These are phyloP conservation scores for Ophioderma brevispina DNA, from an alignment of 35 echinoderm and acorn worm species.

Conservation along the genomic window DNA sequence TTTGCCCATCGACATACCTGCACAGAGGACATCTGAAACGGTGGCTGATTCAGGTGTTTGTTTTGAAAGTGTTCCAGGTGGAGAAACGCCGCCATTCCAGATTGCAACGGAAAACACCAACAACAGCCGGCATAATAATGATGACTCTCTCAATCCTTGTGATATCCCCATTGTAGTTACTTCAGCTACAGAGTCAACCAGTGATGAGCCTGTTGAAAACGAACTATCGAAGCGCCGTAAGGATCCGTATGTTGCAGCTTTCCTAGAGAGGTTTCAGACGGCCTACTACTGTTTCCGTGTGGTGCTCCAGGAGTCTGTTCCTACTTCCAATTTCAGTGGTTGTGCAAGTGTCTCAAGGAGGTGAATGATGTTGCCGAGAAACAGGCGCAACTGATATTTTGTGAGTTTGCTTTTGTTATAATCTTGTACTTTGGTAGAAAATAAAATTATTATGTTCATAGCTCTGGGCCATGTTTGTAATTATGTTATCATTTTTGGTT, in stretches of 20 bases:
- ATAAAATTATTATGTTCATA: too few species aligned
- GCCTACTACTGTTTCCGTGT: conserved; percentile 65
- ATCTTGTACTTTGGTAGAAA: too few species aligned
- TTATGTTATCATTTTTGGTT: too few species aligned
- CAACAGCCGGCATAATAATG: background rate
- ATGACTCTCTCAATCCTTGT: background rate
- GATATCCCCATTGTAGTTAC: background rate
- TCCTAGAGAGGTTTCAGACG: conserved; percentile 56
- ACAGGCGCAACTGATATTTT: conserved; percentile 54
- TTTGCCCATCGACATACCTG: background rate
- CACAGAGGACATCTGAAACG: background rate
- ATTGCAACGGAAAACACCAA: background rate
- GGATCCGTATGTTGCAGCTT: conserved; percentile 32
- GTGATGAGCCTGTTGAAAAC: background rate
- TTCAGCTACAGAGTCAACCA: background rate
- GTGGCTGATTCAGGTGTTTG: background rate
- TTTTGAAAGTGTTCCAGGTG: background rate
- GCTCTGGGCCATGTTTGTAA: too few species aligned
- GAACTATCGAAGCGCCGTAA: conserved; percentile 1
- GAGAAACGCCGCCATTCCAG: background rate
- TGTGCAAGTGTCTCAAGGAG: conserved; percentile 62
- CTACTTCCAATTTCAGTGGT: conserved; percentile 66
- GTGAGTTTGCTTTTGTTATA: too few species aligned
- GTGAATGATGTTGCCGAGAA: conserved; percentile 67
- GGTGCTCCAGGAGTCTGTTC: conserved; percentile 56